Evolutionary conservation across 2,113 vertebrate species (phyloP), one percentile per base, ranked within the genome.

Genomic region (Rhegmatorhina hoffmannsi): DNA sequence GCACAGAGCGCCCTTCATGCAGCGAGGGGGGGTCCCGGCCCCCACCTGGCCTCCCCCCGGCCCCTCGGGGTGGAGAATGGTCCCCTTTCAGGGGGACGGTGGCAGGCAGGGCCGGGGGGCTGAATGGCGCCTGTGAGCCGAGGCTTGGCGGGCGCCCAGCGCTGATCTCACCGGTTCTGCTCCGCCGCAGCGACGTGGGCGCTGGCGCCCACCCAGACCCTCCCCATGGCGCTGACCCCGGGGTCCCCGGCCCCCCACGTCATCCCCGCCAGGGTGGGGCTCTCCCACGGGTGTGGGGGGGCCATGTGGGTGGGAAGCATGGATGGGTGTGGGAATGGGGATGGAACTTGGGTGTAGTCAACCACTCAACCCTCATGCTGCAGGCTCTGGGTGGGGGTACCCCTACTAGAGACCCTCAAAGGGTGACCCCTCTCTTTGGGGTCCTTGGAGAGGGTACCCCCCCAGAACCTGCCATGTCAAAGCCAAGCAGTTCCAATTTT

Each of bases 101-200:
- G 90, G 74, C 89, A 68, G 59, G 28, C 76, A 5, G 87, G 93
- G 78, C 89, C 6, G 75, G 77, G 82, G 77, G 92, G 75, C 76
- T 97, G 95, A 97, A 97, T 96, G 95, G 95, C 9, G 72, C 88
- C 94, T 95, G 95, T 96, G 95, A 96, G 84, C 56, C 7, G 34
- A 70, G 88, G 63, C 38, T 97, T 97, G 96, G 96, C 95, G 80
- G 29, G 85, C 56, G 7, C 94, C 95, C 96, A 96, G 96, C 86
- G 38, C 92, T 94, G 96, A 94, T 94, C 95, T 94, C 96, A 93
- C 76, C 64, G 13, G 53, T 69, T 90, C 84, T 70, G 34, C 92
- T 74, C 59, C 23, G 53, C 81, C 9, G 53, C 84, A 21, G 84
- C 38, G 20, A 34, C 25, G 56, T 8, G 76, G 55, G 77, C 60